Base-by-base conservation (phyloP, 2,888 invertebrate genomes). In the Nomada ruficornis region DNA sequence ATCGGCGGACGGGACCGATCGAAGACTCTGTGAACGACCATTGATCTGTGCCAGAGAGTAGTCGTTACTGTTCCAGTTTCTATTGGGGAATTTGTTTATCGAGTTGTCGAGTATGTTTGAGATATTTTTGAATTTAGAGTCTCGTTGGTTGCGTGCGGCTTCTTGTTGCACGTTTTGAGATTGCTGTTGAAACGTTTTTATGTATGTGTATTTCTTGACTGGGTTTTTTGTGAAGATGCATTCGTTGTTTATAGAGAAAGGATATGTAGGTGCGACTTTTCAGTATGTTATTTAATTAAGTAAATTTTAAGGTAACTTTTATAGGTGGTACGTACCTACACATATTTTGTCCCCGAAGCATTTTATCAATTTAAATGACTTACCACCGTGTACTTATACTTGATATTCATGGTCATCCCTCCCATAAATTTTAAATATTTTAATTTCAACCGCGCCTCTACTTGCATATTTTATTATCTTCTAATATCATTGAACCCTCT, bases 1-100 rank as follows among this genome's bases (percentile, higher is more conserved):
- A 65, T 78, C 64, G 69, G 23, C 50, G 29, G 29, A 44, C 47
- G 20, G 13, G 63, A n/a, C 47, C 60, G 68, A 74, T 79, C 81
- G 60, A 65, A 74, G 73, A 80, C 50, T 50, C 64, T 29, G 44
- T 4, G 42, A 29, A 18, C 54, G 54, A 36, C 44, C 60, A 52
- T 59, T 54, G 50, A 55, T 67, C 50, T 44, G 54, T 54, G 11
- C 3, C 13, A 9, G 36, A 15, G 5, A 29, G 60, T 42, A 42
- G 15, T 26, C 13, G n/a, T 50, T 52, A 2, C 55, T 44, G n/a
- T 23, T 3, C 20, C 10, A 15, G 2, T 18, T 59, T 44, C n/a
- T 10, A 29, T 23, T n/a, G 4, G 26, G 11, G 29, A 26, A 59
- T 13, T 29, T 36, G 4, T 3, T 29, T 10, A n/a, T 3, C 29